Evolutionary conservation across 1,140 invertebrate genomes (phyloP).

Genomic region (Zeugodacus cucurbitae): DNA sequence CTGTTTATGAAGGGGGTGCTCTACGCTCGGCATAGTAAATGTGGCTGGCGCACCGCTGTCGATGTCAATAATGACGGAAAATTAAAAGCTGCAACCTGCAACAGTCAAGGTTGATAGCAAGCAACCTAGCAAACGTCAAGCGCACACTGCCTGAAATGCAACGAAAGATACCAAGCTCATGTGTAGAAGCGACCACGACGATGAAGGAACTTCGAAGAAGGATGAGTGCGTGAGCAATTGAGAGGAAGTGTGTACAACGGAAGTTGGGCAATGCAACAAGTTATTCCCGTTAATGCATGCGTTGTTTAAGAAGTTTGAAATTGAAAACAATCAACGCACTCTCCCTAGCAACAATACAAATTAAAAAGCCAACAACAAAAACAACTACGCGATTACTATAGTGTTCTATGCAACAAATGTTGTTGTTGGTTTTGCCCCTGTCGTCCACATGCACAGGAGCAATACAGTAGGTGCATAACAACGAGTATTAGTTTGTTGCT

Average conservation of each 20-base stretch:
- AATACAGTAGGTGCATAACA: neutral
- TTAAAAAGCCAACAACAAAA: neutral
- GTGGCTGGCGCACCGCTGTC: neutral
- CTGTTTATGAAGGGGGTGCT: neutral
- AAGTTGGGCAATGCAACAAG: slow-evolving; percentile 4
- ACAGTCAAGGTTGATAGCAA: neutral
- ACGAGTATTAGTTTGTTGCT: neutral
- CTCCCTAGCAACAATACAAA: neutral
- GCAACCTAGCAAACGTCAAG: neutral
- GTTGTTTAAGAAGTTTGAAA: slow-evolving; percentile 19
- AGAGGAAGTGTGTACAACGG: neutral
- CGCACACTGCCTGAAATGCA: neutral
- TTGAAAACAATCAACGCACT: neutral
- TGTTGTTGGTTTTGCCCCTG: neutral
- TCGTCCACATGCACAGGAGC: neutral
- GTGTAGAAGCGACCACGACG: neutral
- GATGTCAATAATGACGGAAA: neutral
- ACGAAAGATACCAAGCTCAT: neutral
- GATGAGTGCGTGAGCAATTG: neutral
- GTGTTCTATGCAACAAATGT: neutral
- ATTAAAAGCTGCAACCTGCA: neutral
- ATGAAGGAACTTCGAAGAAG: neutral
- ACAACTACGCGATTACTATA: neutral
- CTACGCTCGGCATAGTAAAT: neutral
- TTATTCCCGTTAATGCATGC: slow-evolving; percentile 1